Base-by-base conservation (phyloP, 2,113 vertebrate genomes). In the Apodemus sylvaticus region DNA sequence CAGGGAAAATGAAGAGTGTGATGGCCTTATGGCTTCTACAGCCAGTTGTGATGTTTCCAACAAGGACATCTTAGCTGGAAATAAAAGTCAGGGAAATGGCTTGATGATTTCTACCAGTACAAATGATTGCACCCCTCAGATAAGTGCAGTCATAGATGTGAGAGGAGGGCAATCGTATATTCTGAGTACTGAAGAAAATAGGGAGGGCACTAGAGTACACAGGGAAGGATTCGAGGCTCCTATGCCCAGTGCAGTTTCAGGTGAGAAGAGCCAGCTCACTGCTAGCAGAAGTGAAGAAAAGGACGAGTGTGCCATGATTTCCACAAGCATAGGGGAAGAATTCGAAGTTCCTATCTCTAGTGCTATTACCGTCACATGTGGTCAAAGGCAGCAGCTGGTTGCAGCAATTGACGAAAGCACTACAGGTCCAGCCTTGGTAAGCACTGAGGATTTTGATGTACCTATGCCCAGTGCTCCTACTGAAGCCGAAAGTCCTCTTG, bases 271-370 rank as follows among this genome's bases (percentile, higher is more conserved):
- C 90, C 93, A 97, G 0, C 96, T 93, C 89, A 0, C 76, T 66
- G 96, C 11, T 7, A n/a, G 24, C 68, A 82, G 89, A 66, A 97
- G 94, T 17, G 97, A 97, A 39, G 98, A 98, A 48, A 99, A 98
- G 58, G 98, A 99, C 20, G 98, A 99, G 45, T 99, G 98, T 34
- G 97, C 98, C 70, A 97, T 98, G 97, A 99, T 98, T 95, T 98
- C 98, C 85, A 99, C 98, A 1, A 99, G 98, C 98, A 96, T 99
- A 53, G 86, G 97, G 58, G 98, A 99, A 68, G 98, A 98, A 73
- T 98, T 97, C 11, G 98, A 98, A 58, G 95, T 96, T 95, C 98
- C 98, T 6, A 98, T 98, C 90, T 98, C 98, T 62, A 98, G 98
- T 2, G 98, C 96, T 0, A 5, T 89, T 0, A 42, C 97, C 64